A percentile compares a stretch with the other conserved stretches of the same genome.
Evolutionary conservation across 2,888 invertebrate species (phyloP).

Genomic region (Pachliopta kotzebuea): DNA sequence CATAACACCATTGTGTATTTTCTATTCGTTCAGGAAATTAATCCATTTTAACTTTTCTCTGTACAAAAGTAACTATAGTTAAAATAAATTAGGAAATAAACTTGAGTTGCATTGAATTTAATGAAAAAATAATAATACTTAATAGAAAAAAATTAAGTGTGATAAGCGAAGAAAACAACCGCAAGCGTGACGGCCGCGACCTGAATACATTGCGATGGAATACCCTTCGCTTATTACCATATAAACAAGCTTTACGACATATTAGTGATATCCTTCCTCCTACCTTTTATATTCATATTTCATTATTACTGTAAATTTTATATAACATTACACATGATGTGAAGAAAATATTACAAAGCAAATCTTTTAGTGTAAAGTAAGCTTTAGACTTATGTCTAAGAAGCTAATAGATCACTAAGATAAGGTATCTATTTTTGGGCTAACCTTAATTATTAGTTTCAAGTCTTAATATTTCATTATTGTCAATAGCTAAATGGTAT

Average conservation of each 20-base stretch:
- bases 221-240: conserved; percentile 7
- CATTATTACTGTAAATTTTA: not conserved
- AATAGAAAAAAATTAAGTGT: conserved; percentile 12
- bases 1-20: no score
- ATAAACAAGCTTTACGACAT: conserved; percentile 14
- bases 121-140: not conserved
- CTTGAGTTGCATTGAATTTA: not conserved
- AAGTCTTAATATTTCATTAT: no score
- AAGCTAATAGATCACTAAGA: no score
- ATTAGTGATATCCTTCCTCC: conserved; percentile 10
- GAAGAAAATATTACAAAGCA: not conserved
- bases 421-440: no score
- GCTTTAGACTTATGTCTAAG: no score
- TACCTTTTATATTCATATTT: conserved; percentile 3
- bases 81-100: not conserved
- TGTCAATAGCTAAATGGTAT: no score
- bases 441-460: no score
- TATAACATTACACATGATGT: not conserved
- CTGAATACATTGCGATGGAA: conserved; percentile 19
- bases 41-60: no score
- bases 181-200: conserved; percentile 8
- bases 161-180: conserved; percentile 15
- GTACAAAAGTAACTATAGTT: not conserved
- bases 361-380: not conserved
- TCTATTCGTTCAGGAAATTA: no score